phyloP scores from a whole-genome alignment of 2,113 vertebrate genomes.

The Pungitius pungitius region DNA sequence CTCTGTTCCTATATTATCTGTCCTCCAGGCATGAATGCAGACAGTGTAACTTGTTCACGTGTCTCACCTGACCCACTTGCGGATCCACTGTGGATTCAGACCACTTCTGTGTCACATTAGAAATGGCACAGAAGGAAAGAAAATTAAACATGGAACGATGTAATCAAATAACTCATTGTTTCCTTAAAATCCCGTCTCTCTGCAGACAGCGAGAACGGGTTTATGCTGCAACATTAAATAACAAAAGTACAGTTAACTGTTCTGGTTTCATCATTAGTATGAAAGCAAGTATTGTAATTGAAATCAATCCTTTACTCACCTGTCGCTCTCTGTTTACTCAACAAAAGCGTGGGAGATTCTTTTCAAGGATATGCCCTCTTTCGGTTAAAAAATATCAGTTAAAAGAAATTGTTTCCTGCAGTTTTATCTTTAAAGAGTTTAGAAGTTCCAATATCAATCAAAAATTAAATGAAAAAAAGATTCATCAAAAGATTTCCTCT shows the following conservation, averaged over 20 bases:
- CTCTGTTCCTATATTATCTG: slow-evolving; percentile 5
- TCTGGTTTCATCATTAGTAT: neutral
- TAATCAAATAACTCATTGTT: neutral
- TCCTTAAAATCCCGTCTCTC: neutral
- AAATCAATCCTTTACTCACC: neutral
- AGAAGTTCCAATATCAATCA: neutral
- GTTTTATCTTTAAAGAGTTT: neutral
- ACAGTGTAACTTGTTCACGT: neutral
- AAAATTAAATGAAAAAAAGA: neutral
- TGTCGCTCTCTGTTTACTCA: neutral
- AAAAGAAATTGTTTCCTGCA: too few relatives aligned
- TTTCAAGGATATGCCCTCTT: neutral
- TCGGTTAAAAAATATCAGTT: neutral
- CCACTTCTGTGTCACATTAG: slow-evolving; percentile 40
- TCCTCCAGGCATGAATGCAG: slow-evolving; percentile 32
- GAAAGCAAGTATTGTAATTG: neutral
- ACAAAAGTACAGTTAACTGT: neutral
- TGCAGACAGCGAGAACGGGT: neutral
- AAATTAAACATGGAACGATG: neutral
- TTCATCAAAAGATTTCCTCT: neutral
- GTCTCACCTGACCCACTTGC: slow-evolving; percentile 48
- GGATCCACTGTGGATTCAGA: slow-evolving; percentile 31
- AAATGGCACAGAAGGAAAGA: slow-evolving; percentile 36
- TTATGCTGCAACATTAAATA: neutral
- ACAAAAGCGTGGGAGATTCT: neutral